These are phyloP conservation scores for Thysanoteuthis rhombus DNA, from an alignment of 2,888 invertebrate species.

Conservation along the genomic window DNA sequence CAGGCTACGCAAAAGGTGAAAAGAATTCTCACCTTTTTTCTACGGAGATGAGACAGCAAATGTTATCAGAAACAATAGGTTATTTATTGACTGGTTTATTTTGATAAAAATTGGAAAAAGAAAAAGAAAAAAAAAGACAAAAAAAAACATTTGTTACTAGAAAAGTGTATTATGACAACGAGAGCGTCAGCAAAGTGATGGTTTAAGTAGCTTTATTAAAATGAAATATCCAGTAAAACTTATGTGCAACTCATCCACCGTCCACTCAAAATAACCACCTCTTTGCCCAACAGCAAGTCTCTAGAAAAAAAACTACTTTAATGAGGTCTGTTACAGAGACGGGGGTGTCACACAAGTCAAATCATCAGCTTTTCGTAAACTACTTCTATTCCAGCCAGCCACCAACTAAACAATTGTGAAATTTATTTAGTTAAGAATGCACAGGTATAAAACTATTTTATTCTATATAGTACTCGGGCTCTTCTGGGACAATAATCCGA, in stretches of 20 bases:
- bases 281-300: neutral
- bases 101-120: neutral
- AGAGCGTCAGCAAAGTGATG: neutral
- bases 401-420: neutral
- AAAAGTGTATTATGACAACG: neutral
- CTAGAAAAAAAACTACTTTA: neutral
- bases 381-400: neutral
- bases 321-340: neutral
- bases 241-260: neutral
- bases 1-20: neutral
- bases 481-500: neutral
- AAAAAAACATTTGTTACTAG: neutral
- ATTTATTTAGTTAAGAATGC: neutral
- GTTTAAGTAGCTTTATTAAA: slow-evolving; percentile 12
- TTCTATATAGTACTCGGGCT: neutral
- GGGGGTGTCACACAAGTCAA: neutral
- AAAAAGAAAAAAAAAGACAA: neutral
- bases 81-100: neutral
- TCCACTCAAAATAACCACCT: neutral
- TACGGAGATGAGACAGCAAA: neutral
- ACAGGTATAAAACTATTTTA: neutral
- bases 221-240: neutral
- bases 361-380: neutral
- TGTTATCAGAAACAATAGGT: neutral
- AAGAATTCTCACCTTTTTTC: neutral